Evolutionary conservation across 2,113 vertebrate species (phyloP), one percentile per base, ranked within the genome.

Genomic region (Rhagologus leucostigma): DNA sequence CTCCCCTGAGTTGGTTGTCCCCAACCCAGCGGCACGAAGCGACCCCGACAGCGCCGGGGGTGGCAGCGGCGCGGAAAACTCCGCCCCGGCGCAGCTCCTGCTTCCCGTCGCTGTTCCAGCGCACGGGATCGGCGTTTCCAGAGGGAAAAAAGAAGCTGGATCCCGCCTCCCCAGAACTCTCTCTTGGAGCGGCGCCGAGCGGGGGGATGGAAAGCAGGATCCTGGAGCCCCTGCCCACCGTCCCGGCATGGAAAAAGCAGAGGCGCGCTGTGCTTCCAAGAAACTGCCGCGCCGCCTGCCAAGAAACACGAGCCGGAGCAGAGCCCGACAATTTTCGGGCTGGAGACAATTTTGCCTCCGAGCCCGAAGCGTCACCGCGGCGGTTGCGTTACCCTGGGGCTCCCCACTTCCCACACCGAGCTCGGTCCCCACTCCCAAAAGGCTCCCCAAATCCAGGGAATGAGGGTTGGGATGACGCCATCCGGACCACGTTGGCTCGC

Each of bases 281-380:
- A 96, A 94, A 85, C 87, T 79, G 90, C 78, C 17, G 6, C 2
- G 3, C 19, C 7, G 21, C 49, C 70, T 91, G 96, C 96, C 95
- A 96, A 89, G 71, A 97, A 94, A 87, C 64, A 42, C 57, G 85
- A 97, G 78, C 84, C 69, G 22, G 11, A 87, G 95, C 95, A 91
- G 73, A 96, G 57, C 93, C 73, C 56, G n/a, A 22, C 52, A 21
- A 39, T 95, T 95, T 89, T 30, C 1, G 16, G 90, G 56, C 69
- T 82, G 63, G 76, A 94, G 93, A 77, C 2, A 12, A 24, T 75
- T 77, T 50, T n/a, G 23, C 65, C 81, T 65, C 35, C 3, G 5
- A 70, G 14, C 55, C 16, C 4, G 0, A 14, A 53, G 39, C 57
- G 35, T 82, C 93, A 73, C 3, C 17, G 52, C 27, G 16, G 69